Evolutionary conservation across 2,113 vertebrate species (phyloP), one percentile per base, ranked within the genome.

Genomic region (Acinonyx jubatus): DNA sequence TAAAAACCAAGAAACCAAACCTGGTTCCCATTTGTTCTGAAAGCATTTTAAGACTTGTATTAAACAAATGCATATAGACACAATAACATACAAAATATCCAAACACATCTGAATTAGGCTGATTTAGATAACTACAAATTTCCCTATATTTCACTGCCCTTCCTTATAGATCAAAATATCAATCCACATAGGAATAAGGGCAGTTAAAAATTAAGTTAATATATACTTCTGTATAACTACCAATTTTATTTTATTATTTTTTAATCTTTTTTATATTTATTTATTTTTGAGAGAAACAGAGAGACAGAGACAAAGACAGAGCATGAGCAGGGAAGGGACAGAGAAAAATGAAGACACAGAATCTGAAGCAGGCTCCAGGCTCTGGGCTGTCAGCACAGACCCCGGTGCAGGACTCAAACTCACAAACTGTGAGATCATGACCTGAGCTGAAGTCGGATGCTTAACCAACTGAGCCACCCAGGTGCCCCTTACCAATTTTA

Each of bases 1-100:
- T 68, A 81, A 57, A 29, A 92, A 65, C 95, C 89, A 80, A 81
- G 55, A 89, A 76, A 71, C 19, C 27, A 92, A 95, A 69, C 18
- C 3, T 48, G 16, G 11, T 61, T 73, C 33, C 4, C 15, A 94
- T 73, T 89, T 4, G 80, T 84, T 88, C 48, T 85, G 55, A 80
- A 63, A 18, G 1, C 1, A 61, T 50, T 94, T 79, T 79, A 18
- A 52, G 48, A 79, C 19, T 79, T 79, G 31, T 23, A 79, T 52
- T 33, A n/a, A 33, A 23, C 45, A 79, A 52, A 29, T 52, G 48
- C 33, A 79, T 21, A 57, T 18, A 92, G 1, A 31, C 10, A 83
- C 8, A 86, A 36, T 78, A 83, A 57, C 18, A 63, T 41, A 29
- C 27, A 65, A 80, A 69, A 94, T 29, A 71, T 33, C n/a, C 29